Conservation (phyloP, 2,888 invertebrate species). For the Saturnia japonica region DNA sequence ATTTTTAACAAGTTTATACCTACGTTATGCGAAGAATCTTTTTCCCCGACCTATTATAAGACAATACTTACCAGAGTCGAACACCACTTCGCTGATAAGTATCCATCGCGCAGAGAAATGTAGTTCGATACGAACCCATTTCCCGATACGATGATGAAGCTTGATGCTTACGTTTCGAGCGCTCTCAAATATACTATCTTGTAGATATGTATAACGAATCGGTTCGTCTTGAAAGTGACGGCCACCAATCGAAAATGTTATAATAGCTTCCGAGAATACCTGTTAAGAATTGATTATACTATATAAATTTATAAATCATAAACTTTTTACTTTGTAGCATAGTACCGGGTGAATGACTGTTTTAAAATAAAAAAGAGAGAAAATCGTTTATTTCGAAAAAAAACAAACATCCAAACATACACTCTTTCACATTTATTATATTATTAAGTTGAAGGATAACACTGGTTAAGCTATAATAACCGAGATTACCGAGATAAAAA, state of each 20-base stretch:
- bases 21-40: too few relatives aligned
- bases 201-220: conserved; percentile 86
- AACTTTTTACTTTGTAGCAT: too few relatives aligned
- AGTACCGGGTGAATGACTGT: too few relatives aligned
- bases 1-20: too few relatives aligned
- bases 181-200: conserved; percentile 90
- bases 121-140: conserved; percentile 89
- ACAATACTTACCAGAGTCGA: conserved; percentile 86
- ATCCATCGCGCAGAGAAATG: conserved; percentile 93
- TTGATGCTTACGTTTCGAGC: conserved; percentile 92
- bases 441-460: too few relatives aligned
- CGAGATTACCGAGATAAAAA: too few relatives aligned
- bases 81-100: conserved; percentile 93
- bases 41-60: too few relatives aligned
- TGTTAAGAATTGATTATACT: conserved; percentile 50
- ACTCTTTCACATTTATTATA: too few relatives aligned
- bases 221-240: conserved; percentile 89
- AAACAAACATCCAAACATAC: too few relatives aligned
- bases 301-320: neutral
- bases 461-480: too few relatives aligned
- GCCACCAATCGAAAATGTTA: conserved; percentile 92
- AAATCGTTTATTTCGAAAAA: too few relatives aligned
- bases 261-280: conserved; percentile 90
- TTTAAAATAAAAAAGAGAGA: too few relatives aligned
- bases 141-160: conserved; percentile 90